These are phyloP conservation scores for Atherix ibis DNA, from an alignment of 2,888 invertebrate species.

Conservation along the genomic window DNA sequence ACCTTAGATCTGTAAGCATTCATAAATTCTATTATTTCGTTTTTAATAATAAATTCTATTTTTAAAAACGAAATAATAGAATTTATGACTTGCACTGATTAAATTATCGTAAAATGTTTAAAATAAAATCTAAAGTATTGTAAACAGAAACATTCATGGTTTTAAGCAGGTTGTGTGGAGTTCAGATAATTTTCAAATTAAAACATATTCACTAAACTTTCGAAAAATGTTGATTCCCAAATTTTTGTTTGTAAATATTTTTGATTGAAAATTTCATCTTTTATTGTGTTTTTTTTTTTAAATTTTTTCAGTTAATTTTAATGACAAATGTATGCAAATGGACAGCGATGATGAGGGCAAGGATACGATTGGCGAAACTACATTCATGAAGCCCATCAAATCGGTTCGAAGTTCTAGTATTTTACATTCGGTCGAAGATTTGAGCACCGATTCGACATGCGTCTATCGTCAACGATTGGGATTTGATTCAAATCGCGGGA, in stretches of 20 bases:
- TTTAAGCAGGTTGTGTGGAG: too few relatives aligned
- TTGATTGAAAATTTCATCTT: not conserved
- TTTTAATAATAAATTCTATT: too few relatives aligned
- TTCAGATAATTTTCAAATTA: too few relatives aligned
- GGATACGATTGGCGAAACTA: conserved; percentile 38
- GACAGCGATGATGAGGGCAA: conserved; percentile 39
- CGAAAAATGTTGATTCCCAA: conserved; percentile 3
- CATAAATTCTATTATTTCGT: too few relatives aligned
- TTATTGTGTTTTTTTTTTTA: not conserved
- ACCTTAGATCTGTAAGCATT: too few relatives aligned
- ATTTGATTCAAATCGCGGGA: conserved; percentile 29
- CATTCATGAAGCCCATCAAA: conserved; percentile 39
- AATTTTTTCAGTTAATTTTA: conserved; percentile 14
- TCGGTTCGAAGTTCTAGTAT: conserved; percentile 55
- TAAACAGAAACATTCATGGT: too few relatives aligned
- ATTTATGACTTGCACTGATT: too few relatives aligned
- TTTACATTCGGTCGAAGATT: conserved; percentile 56
- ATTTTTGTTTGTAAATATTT: conserved; percentile 22
- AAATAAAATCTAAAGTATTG: too few relatives aligned
- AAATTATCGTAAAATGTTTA: too few relatives aligned
- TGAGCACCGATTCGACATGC: conserved; percentile 59
- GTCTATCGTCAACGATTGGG: conserved; percentile 42
- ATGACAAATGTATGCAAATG: conserved; percentile 16
- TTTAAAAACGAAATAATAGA: too few relatives aligned
- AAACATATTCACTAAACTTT: conserved; percentile 1